Percentiles rank a stretch among this genome's conserved stretches.
Conservation (phyloP, 2,888 invertebrate species). For the Tiliacea citrago region DNA sequence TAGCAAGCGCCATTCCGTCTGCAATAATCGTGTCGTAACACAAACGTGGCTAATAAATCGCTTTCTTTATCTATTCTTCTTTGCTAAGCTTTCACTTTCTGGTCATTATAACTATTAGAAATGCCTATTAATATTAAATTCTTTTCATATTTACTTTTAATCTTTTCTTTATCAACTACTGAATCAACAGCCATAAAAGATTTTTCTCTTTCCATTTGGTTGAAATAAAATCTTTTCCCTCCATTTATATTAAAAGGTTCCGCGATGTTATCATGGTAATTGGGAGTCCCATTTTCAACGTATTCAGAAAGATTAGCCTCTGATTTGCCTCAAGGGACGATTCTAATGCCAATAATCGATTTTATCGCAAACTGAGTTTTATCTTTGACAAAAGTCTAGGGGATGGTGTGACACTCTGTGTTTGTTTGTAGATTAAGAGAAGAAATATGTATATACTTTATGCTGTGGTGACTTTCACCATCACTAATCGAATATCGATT, state of each 20-base stretch:
- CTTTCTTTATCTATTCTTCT: constrained; percentile 65
- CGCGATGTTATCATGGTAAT: constrained; percentile 81
- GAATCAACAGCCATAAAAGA: constrained; percentile 30
- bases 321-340: constrained; percentile 72
- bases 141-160: background rate
- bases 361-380: constrained; percentile 44
- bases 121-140: constrained; percentile 5
- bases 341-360: constrained; percentile 67
- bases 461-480: constrained; percentile 23
- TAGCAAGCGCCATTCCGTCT: constrained; percentile 72
- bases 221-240: constrained; percentile 65
- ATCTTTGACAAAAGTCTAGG: constrained; percentile 49
- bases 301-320: constrained; percentile 75
- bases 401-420: constrained; percentile 18
- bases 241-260: constrained; percentile 72
- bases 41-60: constrained; percentile 66
- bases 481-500: background rate
- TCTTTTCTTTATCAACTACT: constrained; percentile 8
- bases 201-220: constrained; percentile 55
- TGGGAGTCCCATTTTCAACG: constrained; percentile 78
- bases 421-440: constrained; percentile 8
- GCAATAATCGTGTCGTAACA: constrained; percentile 59
- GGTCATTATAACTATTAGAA: constrained; percentile 20
- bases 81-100: constrained; percentile 51
- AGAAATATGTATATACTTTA: background rate